Conservation (phyloP, 1,140 invertebrate species). For the Octopus bimaculoides region DNA sequence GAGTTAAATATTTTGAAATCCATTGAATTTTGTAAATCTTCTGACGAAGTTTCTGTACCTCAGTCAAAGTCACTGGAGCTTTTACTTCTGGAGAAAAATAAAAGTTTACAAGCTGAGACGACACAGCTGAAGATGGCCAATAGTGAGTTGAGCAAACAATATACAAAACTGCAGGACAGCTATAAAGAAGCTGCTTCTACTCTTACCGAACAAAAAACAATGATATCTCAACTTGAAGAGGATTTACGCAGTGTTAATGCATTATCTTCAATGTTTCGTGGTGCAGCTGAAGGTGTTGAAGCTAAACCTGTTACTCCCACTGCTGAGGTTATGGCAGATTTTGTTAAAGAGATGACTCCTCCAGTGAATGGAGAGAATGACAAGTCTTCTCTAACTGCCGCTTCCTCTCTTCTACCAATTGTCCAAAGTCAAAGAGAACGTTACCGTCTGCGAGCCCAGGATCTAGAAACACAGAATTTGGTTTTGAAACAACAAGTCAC, state of each 20-base stretch:
- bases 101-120: conserved; percentile 66
- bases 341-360: conserved; percentile 47
- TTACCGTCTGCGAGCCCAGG: conserved; percentile 55
- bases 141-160: conserved; percentile 32
- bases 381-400: conserved; percentile 35
- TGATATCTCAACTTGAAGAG: conserved; percentile 58
- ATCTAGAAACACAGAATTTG: conserved; percentile 57
- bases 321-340: conserved; percentile 48
- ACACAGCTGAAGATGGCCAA: conserved; percentile 56
- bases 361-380: conserved; percentile 12
- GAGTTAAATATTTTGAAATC: conserved; percentile 81
- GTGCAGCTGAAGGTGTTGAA: conserved; percentile 52
- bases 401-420: conserved; percentile 56
- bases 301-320: conserved; percentile 24
- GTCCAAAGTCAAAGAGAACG: conserved; percentile 59
- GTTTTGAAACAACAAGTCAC: conserved; percentile 57
- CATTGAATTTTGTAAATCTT: conserved; percentile 65
- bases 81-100: conserved; percentile 74
- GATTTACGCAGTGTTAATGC: conserved; percentile 59
- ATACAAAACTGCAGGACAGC: conserved; percentile 45
- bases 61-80: conserved; percentile 71
- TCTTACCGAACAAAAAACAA: conserved; percentile 55
- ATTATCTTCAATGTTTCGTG: conserved; percentile 57
- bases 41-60: conserved; percentile 22
- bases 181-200: conserved; percentile 47